Conservation (phyloP, 2,113 vertebrate genomes). For the Oceanites oceanicus region DNA sequence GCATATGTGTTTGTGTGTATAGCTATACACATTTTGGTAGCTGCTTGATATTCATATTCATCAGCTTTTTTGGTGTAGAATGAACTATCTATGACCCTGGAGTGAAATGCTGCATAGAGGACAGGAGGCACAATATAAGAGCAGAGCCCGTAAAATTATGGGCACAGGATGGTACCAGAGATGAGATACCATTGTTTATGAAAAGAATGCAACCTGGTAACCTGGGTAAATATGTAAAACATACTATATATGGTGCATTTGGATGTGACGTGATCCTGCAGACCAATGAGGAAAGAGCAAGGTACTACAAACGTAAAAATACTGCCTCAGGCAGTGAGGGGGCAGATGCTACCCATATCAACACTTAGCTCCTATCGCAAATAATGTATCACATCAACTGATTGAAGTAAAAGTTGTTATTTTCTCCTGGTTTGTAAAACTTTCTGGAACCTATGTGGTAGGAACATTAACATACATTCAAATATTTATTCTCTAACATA, state of each 20-base stretch:
- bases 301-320: not conserved
- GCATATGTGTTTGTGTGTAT: not conserved
- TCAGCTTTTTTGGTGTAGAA: not conserved
- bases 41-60: not conserved
- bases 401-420: not conserved
- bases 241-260: not conserved
- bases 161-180: not conserved
- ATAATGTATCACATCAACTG: not conserved
- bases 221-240: not conserved
- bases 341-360: not conserved
- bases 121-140: not conserved
- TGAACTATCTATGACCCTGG: not conserved
- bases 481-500: not conserved
- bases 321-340: accelerated
- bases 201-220: not conserved
- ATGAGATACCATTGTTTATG: not conserved
- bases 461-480: not conserved
- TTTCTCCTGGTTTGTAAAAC: not conserved
- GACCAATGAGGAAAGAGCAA: not conserved
- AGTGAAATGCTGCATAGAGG: not conserved
- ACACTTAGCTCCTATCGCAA: not conserved
- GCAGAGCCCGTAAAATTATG: not conserved
- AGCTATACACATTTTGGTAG: not conserved
- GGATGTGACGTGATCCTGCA: not conserved
- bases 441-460: not conserved